Base-by-base conservation (phyloP, 2,888 invertebrate genomes). In the Platerodrilus igneus region DNA sequence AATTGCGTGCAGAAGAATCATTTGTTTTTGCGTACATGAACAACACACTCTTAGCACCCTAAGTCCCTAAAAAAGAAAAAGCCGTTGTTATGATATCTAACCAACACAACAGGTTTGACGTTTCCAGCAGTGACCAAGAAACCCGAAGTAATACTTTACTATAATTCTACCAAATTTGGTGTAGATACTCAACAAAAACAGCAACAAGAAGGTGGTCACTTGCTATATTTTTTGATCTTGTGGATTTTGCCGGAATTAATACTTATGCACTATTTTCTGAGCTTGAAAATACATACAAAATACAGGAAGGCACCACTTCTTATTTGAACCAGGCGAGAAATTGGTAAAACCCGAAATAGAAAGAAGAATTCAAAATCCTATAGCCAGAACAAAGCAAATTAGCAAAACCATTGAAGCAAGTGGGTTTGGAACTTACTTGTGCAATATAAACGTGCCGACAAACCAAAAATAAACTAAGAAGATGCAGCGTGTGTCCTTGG, bases 41-140 rank as follows among this genome's bases (percentile, higher is more conserved):
- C 16, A 20, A 35, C 30, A 26, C 23, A 29, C 26, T 33, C 26
- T 11, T 25, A 38, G 33, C 34, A 22, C 37, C 30, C 20, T 32
- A 25, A 14, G 16, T 28, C 18, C 32, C 37, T 31, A 33, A 41
- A 14, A 31, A 21, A 31, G 28, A 18, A 21, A 27, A 35, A 26
- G 23, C 36, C 23, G 39, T 44, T 15, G 18, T 33, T 25, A 25
- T 23, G 14, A 22, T 18, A 30, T 18, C 30, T 8, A 28, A 17
- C 2, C 18, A 19, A 11, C 30, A 30, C 30, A 20, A 18, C 9
- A 30, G 19, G 13, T 18, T 18, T 10, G 18, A 30, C 6, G 20
- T 30, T 11, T 26, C 14, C 26, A 29, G 9, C 3, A 2, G 18
- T n/a, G 30, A 29, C 7, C 13, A 18, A 10, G 13, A 29, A 29